Evolutionary conservation across 2,113 vertebrate genomes (phyloP).

Genomic region (Etia nguti): DNA sequence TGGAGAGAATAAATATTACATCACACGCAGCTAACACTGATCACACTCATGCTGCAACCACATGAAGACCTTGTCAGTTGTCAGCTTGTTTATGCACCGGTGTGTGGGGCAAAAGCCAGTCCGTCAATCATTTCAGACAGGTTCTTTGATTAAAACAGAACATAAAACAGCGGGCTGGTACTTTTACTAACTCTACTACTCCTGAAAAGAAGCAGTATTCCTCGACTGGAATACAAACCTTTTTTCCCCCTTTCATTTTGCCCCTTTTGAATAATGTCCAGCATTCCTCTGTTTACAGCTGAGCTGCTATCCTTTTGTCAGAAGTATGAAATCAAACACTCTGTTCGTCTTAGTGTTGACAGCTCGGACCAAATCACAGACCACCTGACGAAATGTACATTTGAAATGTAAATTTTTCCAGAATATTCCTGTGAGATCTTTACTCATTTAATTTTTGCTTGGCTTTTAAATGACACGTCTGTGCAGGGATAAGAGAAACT

Average conservation of each 20-base stretch:
- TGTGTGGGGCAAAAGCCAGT: not conserved
- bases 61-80: conserved; percentile 18
- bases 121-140: conserved; percentile 29
- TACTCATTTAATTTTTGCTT: not conserved
- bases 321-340: not conserved
- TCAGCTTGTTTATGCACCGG: not conserved
- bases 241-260: not conserved
- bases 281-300: not conserved
- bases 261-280: not conserved
- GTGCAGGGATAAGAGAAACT: not conserved
- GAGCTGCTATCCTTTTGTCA: not conserved
- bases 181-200: not conserved
- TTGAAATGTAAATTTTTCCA: not conserved
- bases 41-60: not conserved
- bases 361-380: not conserved
- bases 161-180: not conserved
- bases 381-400: not conserved
- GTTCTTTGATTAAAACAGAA: conserved; percentile 17
- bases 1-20: not conserved
- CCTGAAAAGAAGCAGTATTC: not conserved
- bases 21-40: not conserved
- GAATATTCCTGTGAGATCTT: not conserved
- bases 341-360: not conserved
- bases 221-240: conserved; percentile 10
- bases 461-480: not conserved